These are phyloP conservation scores for Cheilosia impressa DNA, from an alignment of 2,888 invertebrate genomes.

Conservation along the genomic window DNA sequence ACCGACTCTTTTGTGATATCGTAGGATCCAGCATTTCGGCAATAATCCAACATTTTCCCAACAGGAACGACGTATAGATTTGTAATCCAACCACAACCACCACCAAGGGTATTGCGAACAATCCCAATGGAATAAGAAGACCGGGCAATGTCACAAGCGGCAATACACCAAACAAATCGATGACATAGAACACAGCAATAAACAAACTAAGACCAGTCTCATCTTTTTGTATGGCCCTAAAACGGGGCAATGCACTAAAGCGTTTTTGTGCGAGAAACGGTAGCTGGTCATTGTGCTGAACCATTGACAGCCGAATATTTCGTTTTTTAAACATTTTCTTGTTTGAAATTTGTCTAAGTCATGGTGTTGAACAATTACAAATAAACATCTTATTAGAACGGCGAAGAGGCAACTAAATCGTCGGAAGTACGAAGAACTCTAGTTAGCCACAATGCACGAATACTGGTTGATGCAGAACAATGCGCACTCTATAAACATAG, in stretches of 20 bases:
- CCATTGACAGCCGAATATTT: slow-evolving; percentile 36
- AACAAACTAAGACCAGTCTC: slow-evolving; percentile 85
- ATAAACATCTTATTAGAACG: slow-evolving; percentile 41
- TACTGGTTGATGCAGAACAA: slow-evolving; percentile 33
- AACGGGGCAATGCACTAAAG: slow-evolving; percentile 82
- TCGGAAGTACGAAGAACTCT: slow-evolving; percentile 53
- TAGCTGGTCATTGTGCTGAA: slow-evolving; percentile 79
- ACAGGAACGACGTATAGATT: slow-evolving; percentile 91
- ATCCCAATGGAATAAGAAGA: slow-evolving; percentile 90
- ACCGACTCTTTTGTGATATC: slow-evolving; percentile 86
- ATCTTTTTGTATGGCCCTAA: slow-evolving; percentile 78
- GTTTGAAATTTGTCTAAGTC: slow-evolving; percentile 25
- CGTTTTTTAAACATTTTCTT: slow-evolving; percentile 60
- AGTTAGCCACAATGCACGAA: slow-evolving; percentile 18
- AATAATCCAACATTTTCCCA: slow-evolving; percentile 92
- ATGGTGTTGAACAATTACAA: slow-evolving; percentile 31
- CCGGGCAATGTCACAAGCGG: slow-evolving; percentile 91
- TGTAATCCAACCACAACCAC: slow-evolving; percentile 88
- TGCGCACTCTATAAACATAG: background rate
- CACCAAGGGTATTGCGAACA: slow-evolving; percentile 89
- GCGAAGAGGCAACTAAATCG: slow-evolving; percentile 50
- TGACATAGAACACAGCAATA: slow-evolving; percentile 90
- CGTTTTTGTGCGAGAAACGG: slow-evolving; percentile 81
- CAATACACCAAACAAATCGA: slow-evolving; percentile 93
- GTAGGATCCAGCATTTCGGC: slow-evolving; percentile 89